These are phyloP conservation scores for Barypeithes pellucidus DNA, from an alignment of 2,888 invertebrate species.

Conservation along the genomic window DNA sequence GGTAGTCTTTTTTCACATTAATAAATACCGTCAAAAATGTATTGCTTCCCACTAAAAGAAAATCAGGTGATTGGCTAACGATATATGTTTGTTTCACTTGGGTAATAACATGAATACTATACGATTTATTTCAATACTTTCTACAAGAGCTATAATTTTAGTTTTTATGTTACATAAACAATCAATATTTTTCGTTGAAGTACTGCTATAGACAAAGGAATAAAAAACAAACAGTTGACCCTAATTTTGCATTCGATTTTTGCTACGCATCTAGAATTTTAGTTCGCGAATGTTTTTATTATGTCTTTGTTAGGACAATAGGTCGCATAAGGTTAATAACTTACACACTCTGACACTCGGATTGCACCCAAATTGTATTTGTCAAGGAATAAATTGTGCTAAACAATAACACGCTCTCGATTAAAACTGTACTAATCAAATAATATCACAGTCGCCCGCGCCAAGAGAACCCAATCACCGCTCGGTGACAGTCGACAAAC, in stretches of 20 bases:
- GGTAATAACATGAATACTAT: slow-evolving; percentile 10
- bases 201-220: background rate
- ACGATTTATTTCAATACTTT: slow-evolving; percentile 10
- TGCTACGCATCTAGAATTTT: slow-evolving; percentile 11
- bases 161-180: slow-evolving; percentile 14
- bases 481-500: slow-evolving; percentile 13
- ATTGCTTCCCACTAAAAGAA: slow-evolving; percentile 2
- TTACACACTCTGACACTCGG: slow-evolving; percentile 5
- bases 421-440: no score
- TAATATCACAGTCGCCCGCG: no score
- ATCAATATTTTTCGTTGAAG: background rate
- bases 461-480: slow-evolving; percentile 3
- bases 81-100: background rate
- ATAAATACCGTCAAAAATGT: background rate
- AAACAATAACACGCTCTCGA: no score
- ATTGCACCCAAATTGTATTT: background rate
- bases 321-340: slow-evolving; percentile 13
- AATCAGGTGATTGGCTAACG: background rate
- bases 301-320: slow-evolving; percentile 13
- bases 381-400: background rate
- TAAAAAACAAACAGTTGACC: background rate
- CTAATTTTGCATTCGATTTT: background rate
- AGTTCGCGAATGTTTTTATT: background rate
- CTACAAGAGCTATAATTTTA: slow-evolving; percentile 5
- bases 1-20: no score